Evolutionary conservation across 2,113 vertebrate genomes (phyloP), one percentile per base, ranked within the genome.

Genomic region (Oreocharis arfaki): DNA sequence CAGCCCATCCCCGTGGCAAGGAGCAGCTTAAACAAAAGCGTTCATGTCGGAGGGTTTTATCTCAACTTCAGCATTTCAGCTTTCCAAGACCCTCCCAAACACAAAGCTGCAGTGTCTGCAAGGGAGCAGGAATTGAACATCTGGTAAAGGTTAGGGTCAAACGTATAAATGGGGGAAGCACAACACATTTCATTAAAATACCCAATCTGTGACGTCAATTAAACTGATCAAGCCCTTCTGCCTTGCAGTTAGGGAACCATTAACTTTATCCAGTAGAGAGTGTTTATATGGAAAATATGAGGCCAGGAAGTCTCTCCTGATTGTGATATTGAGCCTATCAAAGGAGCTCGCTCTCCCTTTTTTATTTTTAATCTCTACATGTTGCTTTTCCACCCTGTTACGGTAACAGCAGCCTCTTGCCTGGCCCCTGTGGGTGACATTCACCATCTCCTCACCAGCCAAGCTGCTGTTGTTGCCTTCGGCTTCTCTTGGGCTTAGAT

Each of bases 211-310:
- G 98, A 98, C 98, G 97, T 98, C 97, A 98, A 97, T 98, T 93
- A 97, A 97, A 95, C 91, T 92, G 96, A 97, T 97, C 95, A 46
- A 93, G 97, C 91, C 95, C 97, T 97, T 96, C 89, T 90, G 93
- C 71, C 5, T 84, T 63, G 95, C 89, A 97, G 96, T 97, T 87
- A 92, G 97, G 96, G 97, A 96, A 82, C 95, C 94, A 97, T 98
- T 97, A 98, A 96, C 95, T 96, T 65, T 79, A 97, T 92, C 95
- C 96, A 97, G 95, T n/a, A 84, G 81, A 42, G 69, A 74, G 83
- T 98, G 96, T 98, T 98, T 98, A 97, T 98, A 97, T 97, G 98
- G 98, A 98, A 98, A 98, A 98, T 98, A 91, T 97, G 97, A 98
- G 84, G 93, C 92, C 98, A 98, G 98, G 98, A 98, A 98, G 96